Evolutionary conservation across 2,797 vertebrate genomes (phyloP).

Genomic region (Myotis planiceps): DNA sequence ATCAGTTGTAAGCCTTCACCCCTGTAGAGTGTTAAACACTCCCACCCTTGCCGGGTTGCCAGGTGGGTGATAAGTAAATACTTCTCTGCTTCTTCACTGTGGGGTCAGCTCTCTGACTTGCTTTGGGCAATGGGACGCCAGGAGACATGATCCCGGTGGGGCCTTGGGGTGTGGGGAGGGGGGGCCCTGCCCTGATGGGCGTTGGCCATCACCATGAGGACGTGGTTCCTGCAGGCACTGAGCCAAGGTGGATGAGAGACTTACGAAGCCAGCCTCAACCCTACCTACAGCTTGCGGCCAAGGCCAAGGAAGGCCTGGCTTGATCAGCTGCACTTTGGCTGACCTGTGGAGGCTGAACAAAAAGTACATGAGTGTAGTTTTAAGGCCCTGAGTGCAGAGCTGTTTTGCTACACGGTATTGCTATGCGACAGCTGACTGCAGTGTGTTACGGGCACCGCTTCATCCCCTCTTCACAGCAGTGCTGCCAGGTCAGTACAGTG

Average conservation of each 20-base stretch:
- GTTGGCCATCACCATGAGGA: background rate
- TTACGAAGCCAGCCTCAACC: background rate
- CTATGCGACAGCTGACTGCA: background rate
- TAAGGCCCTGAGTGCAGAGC: background rate
- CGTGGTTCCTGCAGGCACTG: background rate
- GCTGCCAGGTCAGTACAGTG: background rate
- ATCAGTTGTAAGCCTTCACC: background rate
- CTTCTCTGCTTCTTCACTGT: background rate
- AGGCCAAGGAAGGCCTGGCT: background rate
- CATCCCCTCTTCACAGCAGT: background rate
- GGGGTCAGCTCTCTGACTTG: background rate
- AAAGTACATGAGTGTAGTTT: background rate
- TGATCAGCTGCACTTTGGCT: background rate
- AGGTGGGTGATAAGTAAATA: background rate
- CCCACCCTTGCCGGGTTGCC: background rate
- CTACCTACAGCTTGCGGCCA: background rate
- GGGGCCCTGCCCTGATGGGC: background rate
- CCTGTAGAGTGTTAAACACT: background rate
- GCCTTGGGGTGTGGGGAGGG: background rate
- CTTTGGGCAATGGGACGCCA: background rate
- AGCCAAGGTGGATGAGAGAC: background rate
- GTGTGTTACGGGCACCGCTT: background rate
- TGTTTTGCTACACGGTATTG: background rate
- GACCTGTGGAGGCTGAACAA: background rate
- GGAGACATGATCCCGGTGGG: background rate